These are phyloP conservation scores for Bungarus multicinctus DNA, from an alignment of 2,113 vertebrate species.

Conservation along the genomic window DNA sequence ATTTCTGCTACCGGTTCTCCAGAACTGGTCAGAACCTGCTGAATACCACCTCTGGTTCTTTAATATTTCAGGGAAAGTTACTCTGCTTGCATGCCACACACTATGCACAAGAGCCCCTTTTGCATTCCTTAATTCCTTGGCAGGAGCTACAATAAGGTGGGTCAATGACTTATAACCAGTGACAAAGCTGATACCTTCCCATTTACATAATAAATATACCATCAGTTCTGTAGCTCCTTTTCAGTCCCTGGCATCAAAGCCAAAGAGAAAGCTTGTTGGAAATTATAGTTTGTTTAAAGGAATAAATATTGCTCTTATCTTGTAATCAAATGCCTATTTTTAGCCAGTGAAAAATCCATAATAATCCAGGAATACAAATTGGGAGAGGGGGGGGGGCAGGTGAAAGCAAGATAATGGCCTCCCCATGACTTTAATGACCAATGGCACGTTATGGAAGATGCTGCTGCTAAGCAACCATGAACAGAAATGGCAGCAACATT, in stretches of 20 bases:
- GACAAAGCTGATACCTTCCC: neutral
- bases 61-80: neutral
- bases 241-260: neutral
- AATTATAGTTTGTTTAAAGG: neutral
- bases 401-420: neutral
- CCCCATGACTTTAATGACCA: neutral
- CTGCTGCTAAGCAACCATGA: neutral
- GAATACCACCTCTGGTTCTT: neutral
- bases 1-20: too few relatives aligned
- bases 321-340: neutral
- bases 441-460: neutral
- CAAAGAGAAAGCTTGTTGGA: neutral
- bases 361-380: neutral
- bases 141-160: neutral
- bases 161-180: too few relatives aligned
- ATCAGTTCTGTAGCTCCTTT: neutral
- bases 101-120: neutral
- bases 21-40: too few relatives aligned
- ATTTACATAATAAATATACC: neutral
- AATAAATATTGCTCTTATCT: neutral
- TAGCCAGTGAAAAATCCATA: neutral
- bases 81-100: neutral
- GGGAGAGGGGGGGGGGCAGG: neutral
- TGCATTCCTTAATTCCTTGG: neutral
- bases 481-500: neutral